Evolutionary conservation across 2,888 invertebrate genomes (phyloP), one percentile per base, ranked within the genome.

Genomic region (Apamea anceps): DNA sequence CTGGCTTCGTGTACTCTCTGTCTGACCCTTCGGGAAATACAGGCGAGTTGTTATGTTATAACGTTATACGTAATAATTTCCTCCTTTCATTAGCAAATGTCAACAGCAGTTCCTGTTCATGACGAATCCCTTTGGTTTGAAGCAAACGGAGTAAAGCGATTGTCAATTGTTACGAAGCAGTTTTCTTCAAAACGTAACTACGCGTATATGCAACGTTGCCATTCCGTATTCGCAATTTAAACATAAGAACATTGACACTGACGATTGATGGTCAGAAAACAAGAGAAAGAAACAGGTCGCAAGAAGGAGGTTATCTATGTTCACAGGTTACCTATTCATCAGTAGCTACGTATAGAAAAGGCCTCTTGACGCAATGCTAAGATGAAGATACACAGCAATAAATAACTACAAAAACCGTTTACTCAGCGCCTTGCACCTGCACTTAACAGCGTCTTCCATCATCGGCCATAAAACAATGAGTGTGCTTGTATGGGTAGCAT

Each of bases 401-500:
- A 85, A 81, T 77, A 80, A 32, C 57, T 12, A 21, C 6, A 54
- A 18, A 71, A 77, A 15, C 13, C 21, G 75, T 4, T 82, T 75
- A 75, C 62, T 73, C 65, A 85, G 70, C 51, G 2, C n/a, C 83
- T 60, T 87, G 86, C 87, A 87, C 82, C 82, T 88, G 84, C 85
- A 79, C 82, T 82, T 82, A 76, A 78, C 70, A 77, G n/a, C 75
- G 70, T 86, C 80, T 89, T 86, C 87, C 86, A 78, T 80, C 85
- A 81, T n/a, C 21, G 73, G 72, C 85, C 88, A 88, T 91, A 91
- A 91, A 91, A 91, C 87, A 92, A 92, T 89, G 90, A 90, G 87
- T 85, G 87, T 84, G 88, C 85, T 82, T 86, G 88, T 88, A 88
- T 82, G 84, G 81, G 78, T 91, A 93, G 85, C 92, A 94, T 95